Base-by-base conservation (phyloP, 2,888 invertebrate species). In the Mayetiola destructor region DNA sequence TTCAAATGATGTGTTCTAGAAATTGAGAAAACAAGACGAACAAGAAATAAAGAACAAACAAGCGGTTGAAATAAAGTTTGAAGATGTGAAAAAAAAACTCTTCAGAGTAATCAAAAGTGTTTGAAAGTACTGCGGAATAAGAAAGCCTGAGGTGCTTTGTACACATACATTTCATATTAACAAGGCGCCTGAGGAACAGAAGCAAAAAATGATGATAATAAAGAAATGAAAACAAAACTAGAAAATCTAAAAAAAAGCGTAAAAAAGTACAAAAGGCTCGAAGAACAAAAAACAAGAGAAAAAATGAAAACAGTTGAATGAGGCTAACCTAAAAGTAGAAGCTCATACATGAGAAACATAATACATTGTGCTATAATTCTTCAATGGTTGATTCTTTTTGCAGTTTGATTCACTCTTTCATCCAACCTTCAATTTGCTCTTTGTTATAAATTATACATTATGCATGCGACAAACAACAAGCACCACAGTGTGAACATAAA, bases 81-180 rank as follows among this genome's bases (percentile, higher is more conserved):
- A 20, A 39, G 20, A n/a, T n/a, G n/a, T n/a, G n/a, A 39, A 48
- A 48, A 16, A 48, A 48, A 48, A 48, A 48, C 48, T 48, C 48
- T 48, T 27, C 23, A 48, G 12, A 14, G 27, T 48, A 48, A 27
- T 48, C 48, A 48, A 48, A 48, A 48, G 48, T 48, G 48, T 48
- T 48, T 27, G 29, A 5, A 48, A 48, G 27, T 48, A 27, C 48
- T 48, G 3, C 27, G 27, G 14, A 9, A n/a, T 23, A 27, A 27
- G n/a, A 10, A 48, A 27, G 48, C 48, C 48, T 27, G 48, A 48
- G 48, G 48, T 48, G 48, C n/a, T n/a, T n/a, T n/a, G n/a, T n/a
- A 48, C 16, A 48, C 14, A 48, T 48, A 48, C 48, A 48, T 20
- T 27, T 16, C 27, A n/a, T 48, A n/a, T n/a, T n/a, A 48, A 48